Base-by-base conservation (phyloP, 1,140 invertebrate species). In the Agraylea sexmaculata region DNA sequence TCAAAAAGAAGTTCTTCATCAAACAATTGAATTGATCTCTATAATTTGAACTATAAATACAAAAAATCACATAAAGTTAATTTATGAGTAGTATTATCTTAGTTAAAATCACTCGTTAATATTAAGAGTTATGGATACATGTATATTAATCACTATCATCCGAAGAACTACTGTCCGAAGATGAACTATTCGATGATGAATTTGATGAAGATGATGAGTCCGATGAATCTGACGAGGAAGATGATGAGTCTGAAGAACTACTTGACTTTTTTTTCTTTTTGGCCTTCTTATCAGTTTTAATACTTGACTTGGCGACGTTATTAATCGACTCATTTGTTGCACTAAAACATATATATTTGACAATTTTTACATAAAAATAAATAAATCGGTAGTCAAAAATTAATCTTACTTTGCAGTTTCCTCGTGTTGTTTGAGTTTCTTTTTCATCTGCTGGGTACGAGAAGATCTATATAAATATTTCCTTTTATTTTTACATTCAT, bases 401-500 rank as follows among this genome's bases (percentile, higher is more conserved):
- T 27, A 21, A 2, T 43, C 37, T 47, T 50, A 64, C 62, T 63
- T 64, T 58, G 62, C 61, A 3, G 55, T 56, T 49, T 68, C 61
- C 45, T 70, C 58, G 30, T 68, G 69, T 6, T 64, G 53, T 36
- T 76, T 80, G 52, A 78, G 53, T 51, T 69, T 73, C 58, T 87
- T 89, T 47, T 82, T 85, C 40, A 94, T 60, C 34, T 80, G 70
- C 49, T 78, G 73, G 2, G 87, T 87, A 32, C 88, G 71, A 2
- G 87, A 89, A 22, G 75, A 73, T 46, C 87, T 71, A 40, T 87
- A 76, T 8, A 91, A 66, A 60, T 83, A 87, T 62, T 92, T 93
- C 30, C 87, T 66, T 65, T 91, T 87, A n/a, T 82, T 83, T 48
- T 77, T 87, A 56, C 89, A 94, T 59, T 92, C 83, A 50, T 87